These are phyloP conservation scores for Araneus ventricosus DNA, from an alignment of 1,140 invertebrate genomes.

Conservation along the genomic window DNA sequence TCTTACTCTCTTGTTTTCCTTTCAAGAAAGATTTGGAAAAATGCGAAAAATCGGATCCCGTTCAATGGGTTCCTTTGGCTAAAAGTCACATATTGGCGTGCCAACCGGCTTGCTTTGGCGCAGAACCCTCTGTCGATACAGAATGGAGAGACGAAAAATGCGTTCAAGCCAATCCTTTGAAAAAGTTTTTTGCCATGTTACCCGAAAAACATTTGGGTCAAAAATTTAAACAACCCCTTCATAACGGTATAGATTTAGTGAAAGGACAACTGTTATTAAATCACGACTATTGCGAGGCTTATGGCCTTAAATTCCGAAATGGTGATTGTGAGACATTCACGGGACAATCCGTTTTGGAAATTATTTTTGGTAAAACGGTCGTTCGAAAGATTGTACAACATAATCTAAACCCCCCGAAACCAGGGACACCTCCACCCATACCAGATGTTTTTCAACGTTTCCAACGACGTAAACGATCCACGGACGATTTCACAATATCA, in stretches of 20 bases:
- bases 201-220: not conserved
- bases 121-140: not conserved
- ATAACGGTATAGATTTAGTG: not conserved
- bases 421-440: not conserved
- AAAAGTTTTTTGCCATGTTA: not conserved
- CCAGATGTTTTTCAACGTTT: too few species aligned
- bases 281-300: not conserved
- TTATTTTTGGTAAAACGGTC: not conserved
- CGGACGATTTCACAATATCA: too few species aligned
- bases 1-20: not conserved
- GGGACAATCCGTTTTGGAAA: not conserved
- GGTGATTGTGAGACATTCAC: not conserved
- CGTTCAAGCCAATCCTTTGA: not conserved
- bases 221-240: not conserved
- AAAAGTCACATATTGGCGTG: not conserved
- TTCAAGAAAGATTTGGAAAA: not conserved
- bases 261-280: not conserved
- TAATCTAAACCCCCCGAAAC: not conserved
- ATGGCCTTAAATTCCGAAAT: not conserved
- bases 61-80: not conserved
- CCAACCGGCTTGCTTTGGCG: not conserved
- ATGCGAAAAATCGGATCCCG: not conserved
- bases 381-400: not conserved
- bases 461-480: not conserved
- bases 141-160: not conserved